phyloP scores from a whole-genome alignment of 1,140 invertebrate species.

The Frieseomelitta varia region DNA sequence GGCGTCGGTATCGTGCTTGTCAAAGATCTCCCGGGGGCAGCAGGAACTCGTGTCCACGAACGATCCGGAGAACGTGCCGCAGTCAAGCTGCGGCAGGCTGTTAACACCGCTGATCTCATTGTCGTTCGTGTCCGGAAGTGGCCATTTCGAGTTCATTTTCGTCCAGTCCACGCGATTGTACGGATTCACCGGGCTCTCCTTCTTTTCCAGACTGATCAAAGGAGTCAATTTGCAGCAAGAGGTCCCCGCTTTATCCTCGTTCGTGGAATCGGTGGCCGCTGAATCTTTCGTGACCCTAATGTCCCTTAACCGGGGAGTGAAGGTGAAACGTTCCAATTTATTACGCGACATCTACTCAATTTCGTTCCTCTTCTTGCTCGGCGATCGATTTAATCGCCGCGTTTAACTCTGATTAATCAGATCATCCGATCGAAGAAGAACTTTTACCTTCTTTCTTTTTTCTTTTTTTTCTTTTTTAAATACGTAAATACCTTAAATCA shows the following conservation, averaged over 20 bases:
- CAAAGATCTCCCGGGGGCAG: constrained; percentile 26
- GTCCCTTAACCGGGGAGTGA: constrained; percentile 25
- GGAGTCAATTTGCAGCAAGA: constrained; percentile 44
- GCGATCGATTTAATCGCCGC: not conserved
- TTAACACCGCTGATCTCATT: constrained; percentile 40
- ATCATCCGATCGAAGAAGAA: not conserved
- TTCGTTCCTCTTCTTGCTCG: not conserved
- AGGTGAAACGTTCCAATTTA: constrained; percentile 38
- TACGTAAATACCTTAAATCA: constrained; percentile 28
- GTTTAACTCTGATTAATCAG: not conserved
- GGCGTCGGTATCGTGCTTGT: not conserved
- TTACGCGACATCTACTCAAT: not conserved
- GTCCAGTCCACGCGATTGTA: constrained; percentile 61
- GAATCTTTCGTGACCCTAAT: not conserved
- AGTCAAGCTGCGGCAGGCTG: constrained; percentile 63
- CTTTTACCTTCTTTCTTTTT: not conserved
- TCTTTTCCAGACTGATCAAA: constrained; percentile 37
- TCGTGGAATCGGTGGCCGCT: constrained; percentile 14
- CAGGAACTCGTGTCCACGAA: constrained; percentile 54
- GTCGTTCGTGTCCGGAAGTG: constrained; percentile 24
- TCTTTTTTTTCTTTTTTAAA: too few species aligned
- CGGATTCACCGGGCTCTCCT: constrained; percentile 67
- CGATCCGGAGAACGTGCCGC: constrained; percentile 43
- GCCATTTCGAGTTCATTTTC: constrained; percentile 39
- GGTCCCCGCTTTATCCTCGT: constrained; percentile 36